Evolutionary conservation across 2,888 invertebrate species (phyloP), one percentile per base, ranked within the genome.

Genomic region (Cantharis rustica): DNA sequence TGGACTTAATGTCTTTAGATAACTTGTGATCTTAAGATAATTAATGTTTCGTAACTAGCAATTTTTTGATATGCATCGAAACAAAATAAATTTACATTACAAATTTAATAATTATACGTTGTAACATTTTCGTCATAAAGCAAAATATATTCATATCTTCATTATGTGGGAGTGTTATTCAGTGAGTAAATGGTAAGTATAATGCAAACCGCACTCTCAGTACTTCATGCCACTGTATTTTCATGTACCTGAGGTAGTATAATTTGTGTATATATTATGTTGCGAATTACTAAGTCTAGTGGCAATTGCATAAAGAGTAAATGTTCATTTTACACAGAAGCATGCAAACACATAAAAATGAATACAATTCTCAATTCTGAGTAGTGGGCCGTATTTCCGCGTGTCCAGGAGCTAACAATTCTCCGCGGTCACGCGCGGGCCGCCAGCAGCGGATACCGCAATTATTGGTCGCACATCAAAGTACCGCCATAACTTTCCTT

Each of bases 401-500:
- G 80, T 81, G 84, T 84, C 84, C 85, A 82, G 86, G 85, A 85
- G 85, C 84, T 82, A 81, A 82, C 83, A 79, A 86, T 87, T 87
- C 83, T 83, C 85, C 83, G 81, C 80, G 86, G 86, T 87, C 86
- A 87, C 86, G 86, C 83, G 86, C 85, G 81, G 81, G 79, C 83
- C 83, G 83, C 85, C 85, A 81, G 82, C 84, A 80, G 80, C 85
- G 86, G 85, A 85, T 85, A 83, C 84, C 82, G 82, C 84, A 84
- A 85, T 85, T 85, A 85, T 80, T 79, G 81, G 79, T 79, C 79
- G 79, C 80, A 83, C 79, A 81, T 84, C 84, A 84, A 85, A 85
- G 84, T 79, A 76, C 79, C 81, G 81, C 82, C 82, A 80, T 79
- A 64, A 68, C 73, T 71, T 63, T 76, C 79, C 75, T 77, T 77